These are phyloP conservation scores for Pseudotriccus pelzelni DNA, from an alignment of 2,797 vertebrate genomes.

Conservation along the genomic window DNA sequence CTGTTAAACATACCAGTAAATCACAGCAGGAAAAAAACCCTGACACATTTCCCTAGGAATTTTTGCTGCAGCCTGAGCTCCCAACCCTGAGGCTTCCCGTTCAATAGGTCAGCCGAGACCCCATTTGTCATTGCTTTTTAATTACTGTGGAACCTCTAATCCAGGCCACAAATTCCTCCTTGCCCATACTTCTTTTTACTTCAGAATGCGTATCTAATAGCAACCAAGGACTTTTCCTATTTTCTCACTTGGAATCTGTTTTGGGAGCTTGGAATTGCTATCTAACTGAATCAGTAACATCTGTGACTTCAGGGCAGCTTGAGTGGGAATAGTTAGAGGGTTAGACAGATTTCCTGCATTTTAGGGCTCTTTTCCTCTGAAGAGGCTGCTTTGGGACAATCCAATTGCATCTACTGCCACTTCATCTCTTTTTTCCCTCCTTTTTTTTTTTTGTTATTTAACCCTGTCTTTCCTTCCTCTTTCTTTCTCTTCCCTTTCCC, in stretches of 20 bases:
- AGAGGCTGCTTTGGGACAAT: conserved; percentile 59
- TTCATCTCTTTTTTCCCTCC: neutral
- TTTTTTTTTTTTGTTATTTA: neutral
- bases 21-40: neutral
- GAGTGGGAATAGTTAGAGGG: conserved; percentile 67
- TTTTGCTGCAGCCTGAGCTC: neutral
- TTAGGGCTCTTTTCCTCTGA: conserved; percentile 64
- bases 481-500: neutral
- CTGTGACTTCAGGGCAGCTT: conserved; percentile 77
- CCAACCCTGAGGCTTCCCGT: neutral
- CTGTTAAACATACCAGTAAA: neutral
- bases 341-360: conserved; percentile 83
- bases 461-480: neutral
- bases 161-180: conserved; percentile 78
- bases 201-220: conserved; percentile 79
- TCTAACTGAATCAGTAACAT: conserved; percentile 84
- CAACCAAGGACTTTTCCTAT: conserved; percentile 79
- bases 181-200: conserved; percentile 73
- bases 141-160: conserved; percentile 76
- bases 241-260: conserved; percentile 81
- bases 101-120: conserved; percentile 36
- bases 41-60: conserved; percentile 13
- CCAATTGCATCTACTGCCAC: conserved; percentile 10
- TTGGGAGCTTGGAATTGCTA: conserved; percentile 79
- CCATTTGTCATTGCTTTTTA: conserved; percentile 66